These are phyloP conservation scores for Chloromyia formosa DNA, from an alignment of 2,888 invertebrate species.

Conservation along the genomic window DNA sequence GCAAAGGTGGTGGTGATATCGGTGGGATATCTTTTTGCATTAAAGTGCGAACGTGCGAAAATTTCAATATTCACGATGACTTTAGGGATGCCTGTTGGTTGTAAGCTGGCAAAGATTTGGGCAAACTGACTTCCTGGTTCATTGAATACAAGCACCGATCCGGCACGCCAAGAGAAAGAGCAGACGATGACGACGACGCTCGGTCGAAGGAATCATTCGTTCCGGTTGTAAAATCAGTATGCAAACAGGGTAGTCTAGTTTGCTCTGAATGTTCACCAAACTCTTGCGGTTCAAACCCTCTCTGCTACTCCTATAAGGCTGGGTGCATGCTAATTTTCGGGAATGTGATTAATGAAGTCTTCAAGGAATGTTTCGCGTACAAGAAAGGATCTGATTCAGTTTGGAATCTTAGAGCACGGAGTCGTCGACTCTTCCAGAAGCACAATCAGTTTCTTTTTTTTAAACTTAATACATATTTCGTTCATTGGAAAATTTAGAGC, in stretches of 20 bases:
- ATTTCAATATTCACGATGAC: slow-evolving; percentile 48
- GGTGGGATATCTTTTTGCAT: slow-evolving; percentile 44
- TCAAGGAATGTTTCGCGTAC: slow-evolving; percentile 34
- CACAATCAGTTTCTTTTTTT: too few species aligned
- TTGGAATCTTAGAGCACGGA: not conserved
- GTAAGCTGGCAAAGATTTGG: slow-evolving; percentile 2
- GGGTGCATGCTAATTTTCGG: slow-evolving; percentile 40
- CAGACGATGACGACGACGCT: too few species aligned
- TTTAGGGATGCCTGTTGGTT: slow-evolving; percentile 21
- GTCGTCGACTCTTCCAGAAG: too few species aligned
- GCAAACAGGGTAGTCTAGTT: slow-evolving; percentile 24
- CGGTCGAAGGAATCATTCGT: too few species aligned
- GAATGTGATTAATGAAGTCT: slow-evolving; percentile 46
- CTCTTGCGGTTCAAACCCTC: slow-evolving; percentile 28
- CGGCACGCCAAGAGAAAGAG: too few species aligned
- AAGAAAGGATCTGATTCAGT: slow-evolving; percentile 8
- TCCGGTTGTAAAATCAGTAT: slow-evolving; percentile 26
- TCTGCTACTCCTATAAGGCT: slow-evolving; percentile 21
- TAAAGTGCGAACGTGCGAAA: slow-evolving; percentile 50
- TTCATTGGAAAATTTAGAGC: slow-evolving; percentile 7
- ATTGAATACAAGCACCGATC: slow-evolving; percentile 8
- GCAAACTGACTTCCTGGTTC: slow-evolving; percentile 28
- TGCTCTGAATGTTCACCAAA: slow-evolving; percentile 12
- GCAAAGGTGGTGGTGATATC: slow-evolving; percentile 34
- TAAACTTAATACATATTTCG: not conserved